Base-by-base conservation (phyloP, 2,113 vertebrate species). In the Oreochromis tanganicae region DNA sequence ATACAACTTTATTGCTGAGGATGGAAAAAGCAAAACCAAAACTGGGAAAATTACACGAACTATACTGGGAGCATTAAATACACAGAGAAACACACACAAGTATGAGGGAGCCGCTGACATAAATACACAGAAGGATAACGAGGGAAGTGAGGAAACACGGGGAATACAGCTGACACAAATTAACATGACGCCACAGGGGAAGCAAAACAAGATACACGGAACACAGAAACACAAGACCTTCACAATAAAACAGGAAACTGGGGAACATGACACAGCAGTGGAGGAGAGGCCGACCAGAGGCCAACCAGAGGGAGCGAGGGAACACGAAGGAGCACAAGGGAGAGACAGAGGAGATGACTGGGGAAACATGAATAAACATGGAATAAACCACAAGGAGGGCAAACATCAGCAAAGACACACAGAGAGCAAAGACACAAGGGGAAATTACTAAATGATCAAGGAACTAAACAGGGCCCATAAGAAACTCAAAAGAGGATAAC, bases 1-100 rank as follows among this genome's bases (percentile, higher is more conserved):
- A 61, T 19, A 34, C 29, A 61, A 16, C 1, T 66, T 66, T 66
- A 66, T 66, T 66, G 61, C 61, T 66, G 61, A 36, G 32, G 17
- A 66, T 1, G 3, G 32, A 12, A 63, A 63, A 16, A 29, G 0
- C 27, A 32, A 59, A 63, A 63, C 0, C 61, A n/a, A 36, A 36
- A 36, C 61, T 36, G 61, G 10, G 32, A 36, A n/a, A 36, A 36
- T n/a, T 2, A 66, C 32, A 66, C 4, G 2, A 66, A 36, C 17
- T 66, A 36, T 66, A 63, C 59, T 63, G 32, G 59, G 3, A 63
- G 32, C 59, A 63, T 32, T 36, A 63, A 1, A n/a, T 7, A n/a
- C 61, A 66, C 0, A 1, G 17, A 36, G 9, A 63, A n/a, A 12
- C 36, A 17, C 59, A 36, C 59, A 63, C 59, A 63, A n/a, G 5